phyloP scores from a whole-genome alignment of 2,888 invertebrate species.

The Oegoconia quadripuncta region DNA sequence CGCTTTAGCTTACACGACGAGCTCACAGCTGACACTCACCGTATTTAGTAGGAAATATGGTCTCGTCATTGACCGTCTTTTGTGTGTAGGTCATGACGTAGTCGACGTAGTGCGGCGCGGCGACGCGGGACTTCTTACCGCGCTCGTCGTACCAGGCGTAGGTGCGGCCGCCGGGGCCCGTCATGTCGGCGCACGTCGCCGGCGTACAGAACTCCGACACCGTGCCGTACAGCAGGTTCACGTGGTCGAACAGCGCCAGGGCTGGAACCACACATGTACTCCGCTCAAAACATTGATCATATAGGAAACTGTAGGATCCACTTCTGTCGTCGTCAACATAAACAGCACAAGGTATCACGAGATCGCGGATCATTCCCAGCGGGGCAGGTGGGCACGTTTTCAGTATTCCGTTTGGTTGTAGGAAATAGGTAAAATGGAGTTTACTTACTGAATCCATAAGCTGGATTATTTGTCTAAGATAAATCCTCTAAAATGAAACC shows the following conservation, averaged over 20 bases:
- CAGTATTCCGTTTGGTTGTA: too few species aligned
- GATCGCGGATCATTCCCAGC: too few species aligned
- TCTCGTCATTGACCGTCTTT: constrained; percentile 97
- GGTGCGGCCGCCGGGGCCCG: constrained; percentile 96
- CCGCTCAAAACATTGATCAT: background rate
- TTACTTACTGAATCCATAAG: too few species aligned
- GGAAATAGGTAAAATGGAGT: too few species aligned
- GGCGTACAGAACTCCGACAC: constrained; percentile 99
- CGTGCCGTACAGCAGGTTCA: constrained; percentile 98
- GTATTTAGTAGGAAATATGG: constrained; percentile 98
- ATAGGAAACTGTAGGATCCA: too few species aligned
- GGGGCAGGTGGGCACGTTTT: too few species aligned
- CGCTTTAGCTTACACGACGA: too few species aligned
- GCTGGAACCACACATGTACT: constrained; percentile 77
- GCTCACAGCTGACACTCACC: constrained; percentile 80
- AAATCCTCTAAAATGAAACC: too few species aligned
- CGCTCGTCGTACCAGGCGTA: constrained; percentile 99
- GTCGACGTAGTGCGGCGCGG: constrained; percentile 99
- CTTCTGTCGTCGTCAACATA: too few species aligned
- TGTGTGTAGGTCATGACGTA: constrained; percentile 99
- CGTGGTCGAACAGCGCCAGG: constrained; percentile 98
- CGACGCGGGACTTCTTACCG: constrained; percentile 97
- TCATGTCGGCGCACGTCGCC: constrained; percentile 97
- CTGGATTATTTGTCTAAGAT: too few species aligned
- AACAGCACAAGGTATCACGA: too few species aligned